Evolutionary conservation across 2,113 vertebrate genomes (phyloP).

Genomic region (Periophthalmodon schlosseri): DNA sequence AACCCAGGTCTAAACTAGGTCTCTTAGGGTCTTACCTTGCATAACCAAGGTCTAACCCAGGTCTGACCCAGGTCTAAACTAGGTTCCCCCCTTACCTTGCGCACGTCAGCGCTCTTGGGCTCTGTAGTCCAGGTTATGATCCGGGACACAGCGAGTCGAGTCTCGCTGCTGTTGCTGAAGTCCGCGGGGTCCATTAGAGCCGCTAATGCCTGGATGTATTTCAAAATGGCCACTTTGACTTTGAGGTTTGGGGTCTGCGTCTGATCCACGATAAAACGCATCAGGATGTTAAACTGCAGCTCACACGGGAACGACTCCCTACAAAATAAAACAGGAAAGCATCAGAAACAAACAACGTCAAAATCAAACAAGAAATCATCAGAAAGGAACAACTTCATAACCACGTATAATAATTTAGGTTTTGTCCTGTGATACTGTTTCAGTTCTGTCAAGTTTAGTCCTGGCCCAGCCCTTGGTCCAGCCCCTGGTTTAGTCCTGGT

Average conservation of each 20-base stretch:
- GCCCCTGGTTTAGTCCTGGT: no score
- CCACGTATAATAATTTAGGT: no score
- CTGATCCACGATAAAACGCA: conserved; percentile 96
- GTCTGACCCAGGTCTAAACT: no score
- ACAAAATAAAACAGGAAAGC: conserved; percentile 15
- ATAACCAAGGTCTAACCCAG: no score
- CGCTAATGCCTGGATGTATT: conserved; percentile 88
- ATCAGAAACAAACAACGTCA: neutral
- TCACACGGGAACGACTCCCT: conserved; percentile 95
- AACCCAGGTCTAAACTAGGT: no score
- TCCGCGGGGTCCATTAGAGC: conserved; percentile 92
- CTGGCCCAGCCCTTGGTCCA: no score
- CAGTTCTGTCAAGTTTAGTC: no score
- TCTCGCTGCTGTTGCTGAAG: conserved; percentile 95
- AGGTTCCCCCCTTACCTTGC: conserved; percentile 79
- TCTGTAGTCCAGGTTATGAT: conserved; percentile 98
- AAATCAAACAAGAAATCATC: no score
- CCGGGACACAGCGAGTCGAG: conserved; percentile 91
- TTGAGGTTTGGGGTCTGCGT: conserved; percentile 94
- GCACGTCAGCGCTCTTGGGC: conserved; percentile 92
- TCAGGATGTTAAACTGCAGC: conserved; percentile 96
- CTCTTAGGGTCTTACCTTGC: no score
- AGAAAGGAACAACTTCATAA: no score
- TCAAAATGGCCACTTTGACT: conserved; percentile 94
- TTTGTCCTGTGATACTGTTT: no score